Base-by-base conservation (phyloP, 2,888 invertebrate genomes). In the Phanerotoma sp. region DNA sequence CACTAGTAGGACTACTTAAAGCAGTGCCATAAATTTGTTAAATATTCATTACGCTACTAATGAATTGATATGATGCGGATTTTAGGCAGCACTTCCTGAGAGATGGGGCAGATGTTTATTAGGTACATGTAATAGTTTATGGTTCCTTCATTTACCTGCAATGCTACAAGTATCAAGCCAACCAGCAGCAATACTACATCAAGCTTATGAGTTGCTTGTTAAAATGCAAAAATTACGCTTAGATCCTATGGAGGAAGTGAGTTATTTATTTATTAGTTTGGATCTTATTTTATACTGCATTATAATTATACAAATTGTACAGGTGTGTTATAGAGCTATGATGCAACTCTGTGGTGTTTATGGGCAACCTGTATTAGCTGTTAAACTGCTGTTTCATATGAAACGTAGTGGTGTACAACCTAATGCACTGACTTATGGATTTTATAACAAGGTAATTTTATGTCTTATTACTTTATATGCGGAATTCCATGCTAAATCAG, bases 311-410 rank as follows among this genome's bases (percentile, higher is more conserved):
- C 1, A 40, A n/a, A 13, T 37, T 44, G 16, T 51, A 66, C 65
- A 87, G 89, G 93, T 98, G 47, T 98, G 98, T 79, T 99, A 97
- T 78, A 85, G 99, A 57, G 91, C 97, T 48, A 91, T 99, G 88
- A 96, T 99, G 93, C 96, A 98, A 78, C 82, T 99, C 20, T 99
- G 98, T 79, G 96, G 98, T 5, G 87, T 92, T 62, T 93, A 96
- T 75, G 92, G 93, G 54, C 85, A 94, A 71, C 98, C 99, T 0
- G 89, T 95, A 53, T 79, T 99, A 68, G 98, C 99, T 2, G 96
- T 98, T 1, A 93, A 95, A 70, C 79, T 93, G 44, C 80, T 93
- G 66, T 89, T 93, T 71, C 84, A 93, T 40, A 96, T 96, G 95
- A 95, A 95, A 77, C 85, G 91, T 16, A 89, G 89, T 33, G 95